phyloP scores from a whole-genome alignment of 2,888 invertebrate genomes.

The Aphrophora alni region DNA sequence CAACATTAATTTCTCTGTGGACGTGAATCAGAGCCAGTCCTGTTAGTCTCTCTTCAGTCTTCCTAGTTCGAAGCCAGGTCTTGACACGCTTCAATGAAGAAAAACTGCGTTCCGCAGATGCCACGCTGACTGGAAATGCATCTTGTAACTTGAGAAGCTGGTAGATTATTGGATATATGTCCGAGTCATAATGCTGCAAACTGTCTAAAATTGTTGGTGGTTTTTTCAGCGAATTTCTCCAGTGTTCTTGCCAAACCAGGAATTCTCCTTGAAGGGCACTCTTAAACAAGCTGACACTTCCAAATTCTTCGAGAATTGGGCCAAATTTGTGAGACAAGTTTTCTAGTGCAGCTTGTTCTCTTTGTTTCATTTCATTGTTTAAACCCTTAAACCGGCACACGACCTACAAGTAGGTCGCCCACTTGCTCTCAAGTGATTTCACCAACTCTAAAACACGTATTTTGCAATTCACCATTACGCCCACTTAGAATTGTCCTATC shows the following conservation, averaged over 20 bases:
- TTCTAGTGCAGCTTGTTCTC: too few relatives aligned
- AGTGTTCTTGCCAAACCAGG: constrained; percentile 27
- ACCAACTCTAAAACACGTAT: too few relatives aligned
- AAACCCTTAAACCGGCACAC: too few relatives aligned
- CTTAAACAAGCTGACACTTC: too few relatives aligned
- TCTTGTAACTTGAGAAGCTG: constrained; percentile 44
- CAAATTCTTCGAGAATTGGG: too few relatives aligned
- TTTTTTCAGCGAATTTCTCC: constrained; percentile 45
- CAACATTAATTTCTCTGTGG: constrained; percentile 21
- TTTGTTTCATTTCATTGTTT: too few relatives aligned
- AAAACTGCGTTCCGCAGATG: constrained; percentile 47
- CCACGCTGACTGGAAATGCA: constrained; percentile 48
- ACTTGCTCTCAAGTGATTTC: too few relatives aligned
- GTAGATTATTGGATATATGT: constrained; percentile 46
- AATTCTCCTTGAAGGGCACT: too few relatives aligned
- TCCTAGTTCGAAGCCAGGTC: constrained; percentile 46
- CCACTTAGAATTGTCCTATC: too few relatives aligned
- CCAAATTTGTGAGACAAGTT: too few relatives aligned
- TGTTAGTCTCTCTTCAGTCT: constrained; percentile 45
- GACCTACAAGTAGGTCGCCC: too few relatives aligned
- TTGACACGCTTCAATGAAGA: constrained; percentile 47
- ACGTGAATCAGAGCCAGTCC: constrained; percentile 43
- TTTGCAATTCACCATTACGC: too few relatives aligned
- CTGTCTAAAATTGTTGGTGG: constrained; percentile 46
- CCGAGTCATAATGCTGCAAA: constrained; percentile 45